Evolutionary conservation across 2,888 invertebrate genomes (phyloP).

Genomic region (Escarpia spicata): DNA sequence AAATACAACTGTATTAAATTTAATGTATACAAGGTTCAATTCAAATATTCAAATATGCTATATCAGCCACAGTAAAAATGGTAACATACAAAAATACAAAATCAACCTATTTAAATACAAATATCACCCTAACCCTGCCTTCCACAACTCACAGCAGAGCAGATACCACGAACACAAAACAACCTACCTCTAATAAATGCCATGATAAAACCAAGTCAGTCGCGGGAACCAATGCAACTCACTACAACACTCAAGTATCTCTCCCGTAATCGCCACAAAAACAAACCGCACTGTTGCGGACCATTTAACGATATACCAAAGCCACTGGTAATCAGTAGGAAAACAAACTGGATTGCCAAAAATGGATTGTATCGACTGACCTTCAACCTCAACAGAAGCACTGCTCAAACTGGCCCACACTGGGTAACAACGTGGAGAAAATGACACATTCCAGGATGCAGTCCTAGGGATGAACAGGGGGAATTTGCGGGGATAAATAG

Average conservation of each 20-base stretch:
- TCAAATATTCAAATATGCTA: too few relatives aligned
- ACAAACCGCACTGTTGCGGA: neutral
- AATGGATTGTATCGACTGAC: neutral
- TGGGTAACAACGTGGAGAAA: neutral
- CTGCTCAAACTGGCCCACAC: neutral
- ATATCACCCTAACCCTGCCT: too few relatives aligned
- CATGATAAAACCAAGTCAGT: slow-evolving; percentile 8
- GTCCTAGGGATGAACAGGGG: neutral
- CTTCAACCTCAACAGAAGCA: neutral
- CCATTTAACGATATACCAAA: slow-evolving; percentile 12
- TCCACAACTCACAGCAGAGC: neutral
- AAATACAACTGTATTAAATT: too few relatives aligned
- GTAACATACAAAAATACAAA: too few relatives aligned
- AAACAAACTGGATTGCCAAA: neutral
- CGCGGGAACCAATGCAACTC: neutral
- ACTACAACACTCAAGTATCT: neutral
- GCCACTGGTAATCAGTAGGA: neutral
- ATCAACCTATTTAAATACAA: too few relatives aligned
- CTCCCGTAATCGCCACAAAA: neutral
- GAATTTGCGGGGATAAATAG: neutral
- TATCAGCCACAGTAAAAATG: too few relatives aligned
- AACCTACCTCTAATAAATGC: neutral
- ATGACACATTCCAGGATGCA: neutral
- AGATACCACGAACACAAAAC: neutral
- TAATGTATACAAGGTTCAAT: too few relatives aligned